These are phyloP conservation scores for Aspiorhynchus laticeps DNA, from an alignment of 2,113 vertebrate species.

Conservation along the genomic window DNA sequence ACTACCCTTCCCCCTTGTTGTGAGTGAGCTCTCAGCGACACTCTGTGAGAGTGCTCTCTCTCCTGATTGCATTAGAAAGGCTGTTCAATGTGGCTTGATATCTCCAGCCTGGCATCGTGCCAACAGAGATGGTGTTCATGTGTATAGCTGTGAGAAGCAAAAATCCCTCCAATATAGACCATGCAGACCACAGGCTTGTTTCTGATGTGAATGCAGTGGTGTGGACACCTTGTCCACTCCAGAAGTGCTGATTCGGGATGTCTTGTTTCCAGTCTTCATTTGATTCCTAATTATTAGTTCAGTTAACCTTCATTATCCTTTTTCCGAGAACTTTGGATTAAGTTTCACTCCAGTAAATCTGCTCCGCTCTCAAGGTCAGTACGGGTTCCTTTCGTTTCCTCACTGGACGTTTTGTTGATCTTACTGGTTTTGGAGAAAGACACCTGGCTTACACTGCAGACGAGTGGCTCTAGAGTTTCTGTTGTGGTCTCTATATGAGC, in stretches of 20 bases:
- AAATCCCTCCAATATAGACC: constrained; percentile 47
- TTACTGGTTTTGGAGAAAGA: constrained; percentile 5
- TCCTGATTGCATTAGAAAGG: constrained; percentile 73
- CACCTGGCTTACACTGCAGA: neutral
- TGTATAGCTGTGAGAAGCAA: constrained; percentile 40
- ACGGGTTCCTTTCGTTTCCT: neutral
- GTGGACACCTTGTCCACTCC: neutral
- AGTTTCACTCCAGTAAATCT: constrained; percentile 3
- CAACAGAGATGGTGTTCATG: constrained; percentile 64
- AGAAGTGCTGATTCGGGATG: neutral
- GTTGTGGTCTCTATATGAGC: constrained; percentile 18
- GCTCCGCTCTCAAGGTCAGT: constrained; percentile 18
- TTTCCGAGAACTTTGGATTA: constrained; percentile 18
- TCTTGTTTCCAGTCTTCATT: constrained; percentile 11
- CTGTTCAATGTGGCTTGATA: constrained; percentile 77
- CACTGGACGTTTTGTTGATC: neutral
- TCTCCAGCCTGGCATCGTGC: constrained; percentile 79
- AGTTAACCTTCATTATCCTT: neutral
- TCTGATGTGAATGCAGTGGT: constrained; percentile 35
- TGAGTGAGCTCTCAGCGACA: constrained; percentile 21
- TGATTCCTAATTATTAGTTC: neutral
- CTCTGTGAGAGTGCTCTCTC: constrained; percentile 64
- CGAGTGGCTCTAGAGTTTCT: constrained; percentile 6
- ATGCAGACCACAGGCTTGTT: neutral
- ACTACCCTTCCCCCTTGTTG: neutral